Conservation (phyloP, 35 echinoderm and acorn worm genomes). For the Lytechinus variegatus region DNA sequence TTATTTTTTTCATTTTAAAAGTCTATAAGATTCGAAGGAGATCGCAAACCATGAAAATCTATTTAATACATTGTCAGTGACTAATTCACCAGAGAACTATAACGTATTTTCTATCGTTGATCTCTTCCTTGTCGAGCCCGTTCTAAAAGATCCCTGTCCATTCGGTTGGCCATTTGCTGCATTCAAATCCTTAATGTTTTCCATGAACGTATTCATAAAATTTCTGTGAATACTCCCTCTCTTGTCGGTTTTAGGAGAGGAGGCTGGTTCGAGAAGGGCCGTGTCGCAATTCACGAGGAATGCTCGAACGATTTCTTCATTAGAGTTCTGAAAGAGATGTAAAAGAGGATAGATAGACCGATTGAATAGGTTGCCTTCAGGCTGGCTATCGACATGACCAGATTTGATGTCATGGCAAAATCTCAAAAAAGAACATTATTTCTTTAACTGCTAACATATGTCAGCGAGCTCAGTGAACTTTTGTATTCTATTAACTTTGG, state of each 20-base stretch:
- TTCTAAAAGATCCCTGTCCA: neutral
- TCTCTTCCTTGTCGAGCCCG: neutral
- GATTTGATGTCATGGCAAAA: too few species aligned
- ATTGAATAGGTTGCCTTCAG: too few species aligned
- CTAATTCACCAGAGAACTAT: too few species aligned
- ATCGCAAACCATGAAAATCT: too few species aligned
- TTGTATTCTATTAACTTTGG: too few species aligned
- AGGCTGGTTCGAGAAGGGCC: neutral
- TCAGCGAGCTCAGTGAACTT: too few species aligned
- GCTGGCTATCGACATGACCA: too few species aligned
- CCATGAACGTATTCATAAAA: neutral
- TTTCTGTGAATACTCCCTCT: neutral
- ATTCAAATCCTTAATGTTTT: neutral
- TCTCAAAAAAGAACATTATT: too few species aligned
- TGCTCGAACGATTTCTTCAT: neutral
- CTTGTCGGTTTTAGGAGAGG: neutral
- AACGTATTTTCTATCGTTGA: neutral
- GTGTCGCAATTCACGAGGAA: slow-evolving; percentile 27
- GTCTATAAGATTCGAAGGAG: too few species aligned
- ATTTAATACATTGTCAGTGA: too few species aligned
- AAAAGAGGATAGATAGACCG: neutral
- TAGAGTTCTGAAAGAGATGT: neutral
- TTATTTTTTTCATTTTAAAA: too few species aligned
- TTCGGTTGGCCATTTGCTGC: neutral
- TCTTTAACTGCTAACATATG: too few species aligned